Conservation (phyloP, 2,113 vertebrate species). For the Dicentrarchus labrax region DNA sequence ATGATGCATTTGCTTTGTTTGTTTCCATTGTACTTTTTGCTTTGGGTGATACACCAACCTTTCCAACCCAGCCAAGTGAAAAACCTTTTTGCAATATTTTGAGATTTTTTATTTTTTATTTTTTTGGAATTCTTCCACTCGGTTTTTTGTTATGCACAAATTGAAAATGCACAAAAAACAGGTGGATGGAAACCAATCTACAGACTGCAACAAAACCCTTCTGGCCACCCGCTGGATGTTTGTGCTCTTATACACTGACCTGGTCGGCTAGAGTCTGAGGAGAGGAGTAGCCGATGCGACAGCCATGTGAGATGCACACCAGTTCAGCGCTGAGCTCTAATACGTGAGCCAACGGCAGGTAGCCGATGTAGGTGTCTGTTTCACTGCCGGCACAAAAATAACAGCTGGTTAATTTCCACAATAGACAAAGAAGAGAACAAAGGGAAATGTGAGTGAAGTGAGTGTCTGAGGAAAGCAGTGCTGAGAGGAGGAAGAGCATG, state of each 20-base stretch:
- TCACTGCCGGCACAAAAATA: conserved; percentile 83
- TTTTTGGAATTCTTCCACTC: no score
- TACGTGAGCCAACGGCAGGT: conserved; percentile 96
- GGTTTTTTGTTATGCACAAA: no score
- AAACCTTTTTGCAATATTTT: no score
- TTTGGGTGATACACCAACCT: no score
- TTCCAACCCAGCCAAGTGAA: no score
- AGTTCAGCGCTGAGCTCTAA: conserved; percentile 97
- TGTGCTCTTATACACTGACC: conserved; percentile 77
- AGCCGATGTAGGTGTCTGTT: conserved; percentile 95
- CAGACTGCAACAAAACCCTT: neutral
- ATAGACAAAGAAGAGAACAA: neutral
- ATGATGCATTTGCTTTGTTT: no score
- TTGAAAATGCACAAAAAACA: no score
- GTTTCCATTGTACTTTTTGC: no score
- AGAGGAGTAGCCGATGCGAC: conserved; percentile 96
- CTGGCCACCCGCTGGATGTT: neutral
- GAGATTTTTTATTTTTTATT: no score
- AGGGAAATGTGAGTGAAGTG: neutral
- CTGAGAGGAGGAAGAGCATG: no score
- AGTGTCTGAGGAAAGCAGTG: neutral
- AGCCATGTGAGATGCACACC: conserved; percentile 94
- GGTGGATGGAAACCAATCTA: no score
- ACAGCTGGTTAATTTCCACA: conserved; percentile 9
- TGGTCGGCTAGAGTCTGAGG: conserved; percentile 97